These are phyloP conservation scores for Cuniculus paca DNA, from an alignment of 2,797 vertebrate species.

Conservation along the genomic window DNA sequence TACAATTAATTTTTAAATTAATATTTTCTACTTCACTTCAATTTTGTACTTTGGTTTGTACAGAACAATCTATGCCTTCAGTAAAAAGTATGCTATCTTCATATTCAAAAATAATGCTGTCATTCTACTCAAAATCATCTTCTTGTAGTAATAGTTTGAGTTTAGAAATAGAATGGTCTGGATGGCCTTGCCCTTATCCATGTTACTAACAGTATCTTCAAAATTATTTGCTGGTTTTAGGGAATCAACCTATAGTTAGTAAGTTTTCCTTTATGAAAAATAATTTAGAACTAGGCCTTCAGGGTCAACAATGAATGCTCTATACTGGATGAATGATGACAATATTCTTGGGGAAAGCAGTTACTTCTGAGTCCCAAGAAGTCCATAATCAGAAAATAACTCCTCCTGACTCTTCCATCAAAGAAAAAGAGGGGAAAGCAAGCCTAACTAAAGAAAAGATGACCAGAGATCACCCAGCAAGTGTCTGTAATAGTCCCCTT, in stretches of 20 bases:
- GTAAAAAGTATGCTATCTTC: neutral
- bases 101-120: constrained; percentile 44
- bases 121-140: neutral
- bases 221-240: constrained; percentile 16
- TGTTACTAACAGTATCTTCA: neutral
- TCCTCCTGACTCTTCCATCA: constrained; percentile 31
- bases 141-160: constrained; percentile 4
- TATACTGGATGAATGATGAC: neutral
- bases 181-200: neutral
- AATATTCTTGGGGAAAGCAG: neutral
- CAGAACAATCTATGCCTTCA: constrained; percentile 22
- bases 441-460: neutral
- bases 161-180: constrained; percentile 47
- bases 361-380: constrained; percentile 28
- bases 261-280: constrained; percentile 1
- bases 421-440: constrained; percentile 1
- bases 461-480: constrained; percentile 2
- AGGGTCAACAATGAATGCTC: neutral
- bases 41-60: constrained; percentile 4
- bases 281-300: constrained; percentile 54
- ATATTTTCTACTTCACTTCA: constrained; percentile 50
- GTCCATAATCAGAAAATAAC: neutral
- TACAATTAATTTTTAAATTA: constrained; percentile 58
- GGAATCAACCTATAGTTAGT: neutral
- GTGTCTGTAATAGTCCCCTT: neutral